A percentile compares a stretch with the other conserved stretches of the same genome.
Evolutionary conservation across 1,140 invertebrate genomes (phyloP).

Genomic region (Bombus affinis): DNA sequence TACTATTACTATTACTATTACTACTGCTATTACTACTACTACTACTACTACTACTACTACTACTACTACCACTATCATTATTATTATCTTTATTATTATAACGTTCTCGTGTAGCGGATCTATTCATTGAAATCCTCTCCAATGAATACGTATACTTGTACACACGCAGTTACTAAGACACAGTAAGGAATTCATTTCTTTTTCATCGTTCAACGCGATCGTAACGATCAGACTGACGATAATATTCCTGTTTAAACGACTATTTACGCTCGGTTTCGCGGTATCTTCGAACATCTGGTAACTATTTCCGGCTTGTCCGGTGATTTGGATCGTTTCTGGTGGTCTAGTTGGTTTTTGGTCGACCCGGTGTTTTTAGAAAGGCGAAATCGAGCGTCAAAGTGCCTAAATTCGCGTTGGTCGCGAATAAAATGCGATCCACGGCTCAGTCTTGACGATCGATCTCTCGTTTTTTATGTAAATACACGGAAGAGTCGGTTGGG

Average conservation of each 20-base stretch:
- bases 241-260: slow-evolving; percentile 7
- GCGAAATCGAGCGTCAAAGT: slow-evolving; percentile 30
- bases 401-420: slow-evolving; percentile 25
- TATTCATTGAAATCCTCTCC: neutral
- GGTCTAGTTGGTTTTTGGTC: no score
- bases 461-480: slow-evolving; percentile 38
- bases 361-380: neutral
- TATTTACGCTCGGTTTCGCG: slow-evolving; percentile 26
- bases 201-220: neutral
- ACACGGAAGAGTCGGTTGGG: slow-evolving; percentile 42
- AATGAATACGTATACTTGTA: slow-evolving; percentile 12
- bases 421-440: neutral
- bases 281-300: neutral
- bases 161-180: no score
- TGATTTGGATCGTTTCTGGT: neutral
- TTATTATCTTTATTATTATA: neutral
- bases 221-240: slow-evolving; percentile 33
- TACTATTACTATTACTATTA: neutral
- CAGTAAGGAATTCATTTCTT: neutral
- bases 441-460: slow-evolving; percentile 34
- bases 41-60: rapidly evolving
- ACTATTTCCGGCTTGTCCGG: neutral
- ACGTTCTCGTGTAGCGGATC: neutral
- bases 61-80: neutral
- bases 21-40: neutral